phyloP scores from a whole-genome alignment of 2,797 vertebrate species.

The Hydrolagus colliei region DNA sequence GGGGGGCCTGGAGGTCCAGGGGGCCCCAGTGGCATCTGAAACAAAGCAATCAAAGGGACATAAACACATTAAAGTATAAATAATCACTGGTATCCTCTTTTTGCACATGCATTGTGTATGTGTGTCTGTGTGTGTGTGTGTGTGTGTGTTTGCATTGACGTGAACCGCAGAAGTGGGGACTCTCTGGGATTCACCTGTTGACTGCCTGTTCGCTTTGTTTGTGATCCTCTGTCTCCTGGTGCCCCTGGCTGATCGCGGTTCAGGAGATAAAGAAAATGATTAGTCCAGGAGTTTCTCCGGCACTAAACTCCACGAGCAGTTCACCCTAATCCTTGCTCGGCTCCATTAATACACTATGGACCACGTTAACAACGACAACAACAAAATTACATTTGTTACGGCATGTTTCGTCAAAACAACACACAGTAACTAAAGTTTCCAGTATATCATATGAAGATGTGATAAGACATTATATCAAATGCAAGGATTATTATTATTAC shows the following conservation, averaged over 20 bases:
- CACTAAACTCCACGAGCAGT: not conserved
- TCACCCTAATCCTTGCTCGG: not conserved
- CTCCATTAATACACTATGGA: not conserved
- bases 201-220: not conserved
- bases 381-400: not conserved
- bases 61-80: not conserved
- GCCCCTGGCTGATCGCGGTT: not conserved
- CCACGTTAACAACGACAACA: not conserved
- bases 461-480: too few relatives aligned
- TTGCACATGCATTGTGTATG: not conserved
- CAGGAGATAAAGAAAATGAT: not conserved
- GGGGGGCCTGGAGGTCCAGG: constrained; percentile 78
- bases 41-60: constrained; percentile 35
- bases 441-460: not conserved
- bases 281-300: not conserved
- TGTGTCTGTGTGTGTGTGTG: not conserved
- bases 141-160: not conserved
- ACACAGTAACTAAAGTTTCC: not conserved
- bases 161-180: not conserved
- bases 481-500: too few relatives aligned
- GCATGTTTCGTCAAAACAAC: not conserved
- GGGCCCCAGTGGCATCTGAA: constrained; percentile 75
- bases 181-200: not conserved
- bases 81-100: too few relatives aligned
- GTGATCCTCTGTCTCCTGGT: not conserved